These are phyloP conservation scores for Lathronympha strigana DNA, from an alignment of 2,888 invertebrate genomes.

Conservation along the genomic window DNA sequence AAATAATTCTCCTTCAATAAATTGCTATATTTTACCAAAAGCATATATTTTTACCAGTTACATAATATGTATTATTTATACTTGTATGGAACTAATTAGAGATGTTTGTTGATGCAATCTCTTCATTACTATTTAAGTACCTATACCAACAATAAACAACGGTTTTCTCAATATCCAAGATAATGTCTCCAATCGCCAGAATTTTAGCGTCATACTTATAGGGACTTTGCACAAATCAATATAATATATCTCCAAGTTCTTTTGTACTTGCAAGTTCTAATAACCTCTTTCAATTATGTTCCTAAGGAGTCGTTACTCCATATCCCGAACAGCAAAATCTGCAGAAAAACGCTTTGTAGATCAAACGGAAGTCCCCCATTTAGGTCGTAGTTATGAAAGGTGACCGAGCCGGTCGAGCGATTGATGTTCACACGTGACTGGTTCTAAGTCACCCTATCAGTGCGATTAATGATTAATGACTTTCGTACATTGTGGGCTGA, in stretches of 20 bases:
- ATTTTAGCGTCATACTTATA: not conserved
- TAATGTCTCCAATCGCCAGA: not conserved
- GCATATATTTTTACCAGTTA: too few relatives aligned
- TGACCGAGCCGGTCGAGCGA: slow-evolving; percentile 10
- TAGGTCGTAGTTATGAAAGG: slow-evolving; percentile 7
- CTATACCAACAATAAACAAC: too few relatives aligned
- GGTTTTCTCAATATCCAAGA: not conserved
- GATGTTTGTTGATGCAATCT: too few relatives aligned
- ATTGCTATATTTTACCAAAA: too few relatives aligned
- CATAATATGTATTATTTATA: too few relatives aligned
- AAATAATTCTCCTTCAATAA: too few relatives aligned
- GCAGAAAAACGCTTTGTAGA: slow-evolving; percentile 16
- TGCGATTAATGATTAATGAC: slow-evolving; percentile 4
- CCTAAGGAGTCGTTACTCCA: not conserved
- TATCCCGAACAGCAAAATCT: slow-evolving; percentile 11
- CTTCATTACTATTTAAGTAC: too few relatives aligned
- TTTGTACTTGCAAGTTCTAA: not conserved
- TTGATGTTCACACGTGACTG: not conserved
- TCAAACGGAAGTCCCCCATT: slow-evolving; percentile 32
- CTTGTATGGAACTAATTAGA: too few relatives aligned
- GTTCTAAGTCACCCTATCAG: not conserved
- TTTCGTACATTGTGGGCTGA: not conserved
- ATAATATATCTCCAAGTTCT: not conserved
- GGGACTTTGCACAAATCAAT: not conserved
- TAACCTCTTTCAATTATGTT: not conserved